Conservation (phyloP, 2,113 vertebrate species). For the Hippocampus abdominalis region DNA sequence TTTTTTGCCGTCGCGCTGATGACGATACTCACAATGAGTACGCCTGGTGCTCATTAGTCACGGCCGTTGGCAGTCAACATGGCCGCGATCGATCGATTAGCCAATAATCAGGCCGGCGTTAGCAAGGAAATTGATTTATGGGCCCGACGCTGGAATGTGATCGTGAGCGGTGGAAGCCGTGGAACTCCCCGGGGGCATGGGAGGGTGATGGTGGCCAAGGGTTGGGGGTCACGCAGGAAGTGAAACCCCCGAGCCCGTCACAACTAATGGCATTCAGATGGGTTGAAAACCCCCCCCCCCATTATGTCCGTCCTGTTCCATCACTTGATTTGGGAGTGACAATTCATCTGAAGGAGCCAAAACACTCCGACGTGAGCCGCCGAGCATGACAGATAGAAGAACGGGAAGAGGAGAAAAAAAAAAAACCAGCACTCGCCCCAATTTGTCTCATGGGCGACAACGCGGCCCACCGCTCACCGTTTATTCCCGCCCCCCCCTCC, state of each 20-base stretch:
- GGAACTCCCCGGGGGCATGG: conserved; percentile 1
- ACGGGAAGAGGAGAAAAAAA: conserved; percentile 18
- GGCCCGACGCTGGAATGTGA: too few species aligned
- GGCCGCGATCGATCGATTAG: conserved; percentile 41
- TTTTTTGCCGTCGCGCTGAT: neutral
- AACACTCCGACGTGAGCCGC: conserved; percentile 37
- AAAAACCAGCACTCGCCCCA: conserved; percentile 10
- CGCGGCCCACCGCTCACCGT: conserved; percentile 44
- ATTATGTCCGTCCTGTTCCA: conserved; percentile 24
- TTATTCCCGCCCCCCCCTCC: conserved; percentile 50
- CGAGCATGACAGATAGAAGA: conserved; percentile 43
- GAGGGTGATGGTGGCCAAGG: too few species aligned
- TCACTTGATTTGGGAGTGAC: conserved; percentile 60
- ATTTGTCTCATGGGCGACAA: conserved; percentile 45
- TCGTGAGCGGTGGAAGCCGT: conserved; percentile 16
- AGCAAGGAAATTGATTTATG: conserved; percentile 25
- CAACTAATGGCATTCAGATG: conserved; percentile 43
- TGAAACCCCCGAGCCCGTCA: conserved; percentile 12
- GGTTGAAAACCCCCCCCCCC: neutral
- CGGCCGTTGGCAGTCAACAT: conserved; percentile 29
- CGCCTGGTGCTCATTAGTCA: conserved; percentile 35
- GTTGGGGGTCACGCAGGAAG: conserved; percentile 8
- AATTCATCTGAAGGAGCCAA: conserved; percentile 66
- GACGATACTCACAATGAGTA: neutral
- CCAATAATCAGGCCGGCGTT: conserved; percentile 32